phyloP scores from a whole-genome alignment of 1,140 invertebrate species.

The Drosophila arizonae region DNA sequence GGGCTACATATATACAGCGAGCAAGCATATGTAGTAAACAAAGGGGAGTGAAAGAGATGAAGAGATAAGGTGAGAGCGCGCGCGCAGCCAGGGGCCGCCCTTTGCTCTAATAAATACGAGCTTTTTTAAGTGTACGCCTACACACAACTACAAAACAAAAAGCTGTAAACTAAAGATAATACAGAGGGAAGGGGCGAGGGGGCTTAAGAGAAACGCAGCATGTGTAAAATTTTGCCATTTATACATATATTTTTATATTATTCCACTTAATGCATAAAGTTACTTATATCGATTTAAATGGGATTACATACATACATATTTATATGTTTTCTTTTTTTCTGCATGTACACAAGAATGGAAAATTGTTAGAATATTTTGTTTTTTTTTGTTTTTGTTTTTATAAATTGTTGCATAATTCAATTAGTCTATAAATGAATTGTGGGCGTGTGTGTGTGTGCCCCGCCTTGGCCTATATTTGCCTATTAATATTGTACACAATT shows the following conservation, averaged over 20 bases:
- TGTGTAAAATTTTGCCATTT: conserved; percentile 80
- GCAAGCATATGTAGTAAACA: conserved; percentile 2
- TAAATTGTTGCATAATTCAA: conserved; percentile 50
- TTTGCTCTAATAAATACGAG: conserved; percentile 60
- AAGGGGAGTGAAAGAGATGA: neutral
- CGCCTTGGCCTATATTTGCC: conserved; percentile 26
- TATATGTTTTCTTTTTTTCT: conserved; percentile 35
- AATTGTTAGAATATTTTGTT: conserved; percentile 19
- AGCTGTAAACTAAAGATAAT: neutral
- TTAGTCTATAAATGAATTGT: conserved; percentile 55
- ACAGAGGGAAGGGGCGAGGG: neutral
- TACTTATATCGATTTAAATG: conserved; percentile 72
- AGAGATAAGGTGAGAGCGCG: neutral
- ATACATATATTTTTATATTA: conserved; percentile 76
- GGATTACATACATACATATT: conserved; percentile 43
- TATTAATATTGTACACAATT: conserved; percentile 40
- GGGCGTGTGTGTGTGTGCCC: conserved; percentile 20
- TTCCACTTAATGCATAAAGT: conserved; percentile 65
- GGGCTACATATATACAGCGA: conserved; percentile 58
- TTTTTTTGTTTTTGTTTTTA: conserved; percentile 2
- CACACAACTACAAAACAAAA: conserved; percentile 16
- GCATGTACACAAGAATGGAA: conserved; percentile 43
- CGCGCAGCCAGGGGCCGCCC: conserved; percentile 18
- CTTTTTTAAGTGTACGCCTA: conserved; percentile 63
- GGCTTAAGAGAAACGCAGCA: conserved; percentile 5